Evolutionary conservation across 1,140 invertebrate genomes (phyloP).

Genomic region (Pemphigus obesinymphae): DNA sequence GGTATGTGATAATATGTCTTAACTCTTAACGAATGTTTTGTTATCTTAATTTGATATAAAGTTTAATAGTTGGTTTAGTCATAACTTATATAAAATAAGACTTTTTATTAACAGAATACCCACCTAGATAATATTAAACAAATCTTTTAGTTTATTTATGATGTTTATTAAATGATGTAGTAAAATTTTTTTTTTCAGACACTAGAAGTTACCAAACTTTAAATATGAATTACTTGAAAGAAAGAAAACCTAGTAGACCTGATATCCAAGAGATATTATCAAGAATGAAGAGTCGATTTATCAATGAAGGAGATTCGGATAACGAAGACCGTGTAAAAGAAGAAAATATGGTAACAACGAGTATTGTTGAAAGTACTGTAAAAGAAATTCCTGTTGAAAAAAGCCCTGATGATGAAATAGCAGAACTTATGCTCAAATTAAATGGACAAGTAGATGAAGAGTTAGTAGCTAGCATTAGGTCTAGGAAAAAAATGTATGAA

Average conservation of each 20-base stretch:
- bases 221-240: slow-evolving; percentile 23
- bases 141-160: background rate
- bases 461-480: slow-evolving; percentile 30
- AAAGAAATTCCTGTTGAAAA: slow-evolving; percentile 9
- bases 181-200: background rate
- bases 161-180: background rate
- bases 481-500: slow-evolving; percentile 34
- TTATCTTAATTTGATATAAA: background rate
- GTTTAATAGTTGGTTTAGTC: background rate
- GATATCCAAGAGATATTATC: slow-evolving; percentile 38
- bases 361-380: background rate
- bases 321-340: background rate
- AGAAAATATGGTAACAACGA: slow-evolving; percentile 1
- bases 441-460: slow-evolving; percentile 37
- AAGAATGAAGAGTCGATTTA: slow-evolving; percentile 24
- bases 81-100: background rate
- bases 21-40: background rate
- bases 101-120: background rate
- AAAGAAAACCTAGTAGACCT: slow-evolving; percentile 12
- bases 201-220: background rate
- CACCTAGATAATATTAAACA: background rate
- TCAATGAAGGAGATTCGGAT: background rate
- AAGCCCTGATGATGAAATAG: slow-evolving; percentile 21
- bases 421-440: slow-evolving; percentile 23
- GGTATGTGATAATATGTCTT: background rate